Conservation (phyloP, 2,797 vertebrate genomes). For the Hippocampus kuda region DNA sequence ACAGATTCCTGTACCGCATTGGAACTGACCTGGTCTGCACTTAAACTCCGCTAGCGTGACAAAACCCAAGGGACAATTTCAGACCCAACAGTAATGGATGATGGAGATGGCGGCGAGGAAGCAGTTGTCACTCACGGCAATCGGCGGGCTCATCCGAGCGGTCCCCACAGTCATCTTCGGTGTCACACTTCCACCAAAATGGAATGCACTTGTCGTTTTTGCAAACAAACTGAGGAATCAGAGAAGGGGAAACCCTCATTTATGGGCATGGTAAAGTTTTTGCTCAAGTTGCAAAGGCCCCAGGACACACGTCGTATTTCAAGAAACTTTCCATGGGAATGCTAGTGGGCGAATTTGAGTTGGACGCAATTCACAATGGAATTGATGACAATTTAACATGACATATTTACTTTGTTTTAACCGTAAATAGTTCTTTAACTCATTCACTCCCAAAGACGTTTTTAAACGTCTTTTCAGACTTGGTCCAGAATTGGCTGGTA, state of each 20-base stretch:
- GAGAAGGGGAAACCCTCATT: background rate
- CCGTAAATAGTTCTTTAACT: background rate
- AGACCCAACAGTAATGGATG: background rate
- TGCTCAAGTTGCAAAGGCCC: background rate
- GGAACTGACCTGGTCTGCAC: slow-evolving; percentile 86
- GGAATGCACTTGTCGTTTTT: slow-evolving; percentile 95
- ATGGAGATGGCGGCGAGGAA: background rate
- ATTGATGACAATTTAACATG: background rate
- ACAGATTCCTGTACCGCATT: slow-evolving; percentile 88
- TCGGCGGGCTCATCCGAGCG: slow-evolving; percentile 85
- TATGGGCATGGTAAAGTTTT: background rate
- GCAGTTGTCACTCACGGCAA: slow-evolving; percentile 77
- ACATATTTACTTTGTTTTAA: background rate
- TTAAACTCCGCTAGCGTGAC: slow-evolving; percentile 78
- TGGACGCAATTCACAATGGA: background rate
- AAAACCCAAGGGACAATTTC: slow-evolving; percentile 4
- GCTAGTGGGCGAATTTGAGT: background rate
- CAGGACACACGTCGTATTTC: background rate
- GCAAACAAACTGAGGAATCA: slow-evolving; percentile 77
- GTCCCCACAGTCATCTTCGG: slow-evolving; percentile 88
- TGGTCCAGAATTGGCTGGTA: no score
- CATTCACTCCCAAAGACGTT: no score
- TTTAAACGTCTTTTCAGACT: no score
- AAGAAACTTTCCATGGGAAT: background rate
- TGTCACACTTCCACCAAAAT: slow-evolving; percentile 97